Percentiles rank a stretch among this genome's conserved stretches.
Evolutionary conservation across 2,888 invertebrate species (phyloP).

Genomic region (Eretmocerus hayati): DNA sequence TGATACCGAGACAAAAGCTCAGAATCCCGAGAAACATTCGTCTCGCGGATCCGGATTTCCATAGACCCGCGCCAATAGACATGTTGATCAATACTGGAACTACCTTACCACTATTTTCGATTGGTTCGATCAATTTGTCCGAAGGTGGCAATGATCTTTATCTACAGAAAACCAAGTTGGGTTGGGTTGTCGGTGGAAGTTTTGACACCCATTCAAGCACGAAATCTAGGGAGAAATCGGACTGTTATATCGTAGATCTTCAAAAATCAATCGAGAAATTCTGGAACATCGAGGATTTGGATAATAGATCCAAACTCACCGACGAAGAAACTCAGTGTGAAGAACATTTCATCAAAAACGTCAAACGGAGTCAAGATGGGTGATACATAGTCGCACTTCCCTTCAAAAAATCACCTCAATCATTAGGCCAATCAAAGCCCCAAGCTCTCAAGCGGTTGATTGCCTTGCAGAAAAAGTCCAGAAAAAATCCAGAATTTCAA

Average conservation of each 20-base stretch:
- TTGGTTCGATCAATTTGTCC: conserved; percentile 20
- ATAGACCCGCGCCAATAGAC: conserved; percentile 15
- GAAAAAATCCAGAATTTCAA: conserved; percentile 4
- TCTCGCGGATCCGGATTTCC: conserved; percentile 20
- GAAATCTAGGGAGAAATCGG: background rate
- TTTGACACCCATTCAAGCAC: background rate
- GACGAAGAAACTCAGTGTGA: conserved; percentile 20
- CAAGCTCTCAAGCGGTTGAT: conserved; percentile 13
- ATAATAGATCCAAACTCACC: background rate
- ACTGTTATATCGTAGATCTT: conserved; percentile 4
- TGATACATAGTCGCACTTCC: conserved; percentile 23
- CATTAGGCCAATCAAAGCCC: conserved; percentile 12
- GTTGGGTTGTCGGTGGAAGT: conserved; percentile 19
- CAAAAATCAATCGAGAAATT: conserved; percentile 8
- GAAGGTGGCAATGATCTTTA: conserved; percentile 10
- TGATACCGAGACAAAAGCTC: too few species aligned
- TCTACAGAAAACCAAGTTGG: conserved; percentile 21
- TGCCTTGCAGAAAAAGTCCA: conserved; percentile 12
- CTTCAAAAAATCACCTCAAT: conserved; percentile 2
- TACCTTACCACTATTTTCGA: conserved; percentile 13
- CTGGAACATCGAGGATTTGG: conserved; percentile 23
- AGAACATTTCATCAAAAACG: conserved; percentile 15
- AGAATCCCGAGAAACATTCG: background rate
- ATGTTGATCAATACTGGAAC: conserved; percentile 17
- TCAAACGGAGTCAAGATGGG: conserved; percentile 13